phyloP scores from a whole-genome alignment of 2,888 invertebrate genomes.

The Drosophila bunnanda region DNA sequence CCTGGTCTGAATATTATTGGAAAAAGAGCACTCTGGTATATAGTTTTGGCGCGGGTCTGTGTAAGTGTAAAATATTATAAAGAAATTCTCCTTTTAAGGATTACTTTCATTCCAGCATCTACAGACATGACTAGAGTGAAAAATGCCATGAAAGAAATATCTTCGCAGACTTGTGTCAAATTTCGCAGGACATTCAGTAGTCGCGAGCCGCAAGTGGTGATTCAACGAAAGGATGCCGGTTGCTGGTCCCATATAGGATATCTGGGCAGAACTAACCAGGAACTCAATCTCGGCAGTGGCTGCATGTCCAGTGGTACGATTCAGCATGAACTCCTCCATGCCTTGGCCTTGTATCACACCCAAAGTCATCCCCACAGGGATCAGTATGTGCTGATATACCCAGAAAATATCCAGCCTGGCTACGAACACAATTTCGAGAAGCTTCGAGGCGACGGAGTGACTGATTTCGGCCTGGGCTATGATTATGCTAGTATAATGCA shows the following conservation, averaged over 20 bases:
- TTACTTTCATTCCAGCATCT: conserved; percentile 7
- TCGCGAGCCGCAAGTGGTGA: conserved; percentile 24
- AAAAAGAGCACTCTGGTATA: conserved; percentile 50
- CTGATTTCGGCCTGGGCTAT: conserved; percentile 88
- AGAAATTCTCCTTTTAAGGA: not conserved
- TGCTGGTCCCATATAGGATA: conserved; percentile 34
- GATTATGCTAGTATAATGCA: conserved; percentile 92
- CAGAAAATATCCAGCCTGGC: conserved; percentile 84
- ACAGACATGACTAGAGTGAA: conserved; percentile 6
- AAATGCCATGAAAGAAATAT: conserved; percentile 55
- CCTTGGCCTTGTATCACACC: conserved; percentile 90
- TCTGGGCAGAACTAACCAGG: not conserved
- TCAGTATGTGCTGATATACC: conserved; percentile 86
- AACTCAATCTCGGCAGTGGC: conserved; percentile 2
- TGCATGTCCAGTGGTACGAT: conserved; percentile 85
- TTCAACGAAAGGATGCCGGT: not conserved
- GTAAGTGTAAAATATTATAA: conserved; percentile 31
- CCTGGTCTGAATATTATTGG: conserved; percentile 49
- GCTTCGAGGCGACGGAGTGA: conserved; percentile 84
- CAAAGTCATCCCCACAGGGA: conserved; percentile 88
- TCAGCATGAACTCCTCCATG: conserved; percentile 91
- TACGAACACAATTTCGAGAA: conserved; percentile 89
- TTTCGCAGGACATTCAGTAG: conserved; percentile 38
- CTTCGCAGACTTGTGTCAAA: conserved; percentile 49
- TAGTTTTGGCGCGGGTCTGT: conserved; percentile 40